Evolutionary conservation across 64 coral and sea anemone genomes (phyloP).

Genomic region (Acropora tenuis): DNA sequence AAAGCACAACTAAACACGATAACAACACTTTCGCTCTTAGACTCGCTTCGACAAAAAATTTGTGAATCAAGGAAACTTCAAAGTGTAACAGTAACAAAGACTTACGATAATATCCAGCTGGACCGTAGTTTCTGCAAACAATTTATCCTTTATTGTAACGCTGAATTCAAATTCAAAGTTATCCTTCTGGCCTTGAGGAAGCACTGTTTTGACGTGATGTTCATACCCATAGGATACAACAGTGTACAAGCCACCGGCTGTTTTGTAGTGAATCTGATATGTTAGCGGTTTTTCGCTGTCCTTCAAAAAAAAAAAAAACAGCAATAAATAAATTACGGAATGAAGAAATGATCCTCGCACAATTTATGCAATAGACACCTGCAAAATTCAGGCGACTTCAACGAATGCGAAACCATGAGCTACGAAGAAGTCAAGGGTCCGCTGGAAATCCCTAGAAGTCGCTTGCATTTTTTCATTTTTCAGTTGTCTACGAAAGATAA

Average conservation of each 20-base stretch:
- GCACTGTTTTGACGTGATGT: constrained; percentile 19
- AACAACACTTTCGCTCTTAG: too few relatives aligned
- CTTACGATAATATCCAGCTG: constrained; percentile 27
- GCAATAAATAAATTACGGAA: too few relatives aligned
- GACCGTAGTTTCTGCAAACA: constrained; percentile 34
- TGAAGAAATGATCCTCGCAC: too few relatives aligned
- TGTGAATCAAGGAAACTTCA: too few relatives aligned
- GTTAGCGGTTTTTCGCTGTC: constrained; percentile 62
- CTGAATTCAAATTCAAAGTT: constrained; percentile 25
- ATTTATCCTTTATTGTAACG: constrained; percentile 45
- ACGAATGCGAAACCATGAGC: too few relatives aligned
- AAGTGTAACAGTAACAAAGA: constrained; percentile 8
- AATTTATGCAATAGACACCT: too few relatives aligned
- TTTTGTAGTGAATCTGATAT: constrained; percentile 79
- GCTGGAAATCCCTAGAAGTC: not conserved
- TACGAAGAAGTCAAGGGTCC: not conserved
- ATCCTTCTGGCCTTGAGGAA: constrained; percentile 64
- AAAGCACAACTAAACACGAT: too few relatives aligned
- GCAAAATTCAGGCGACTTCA: too few relatives aligned
- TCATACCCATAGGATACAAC: constrained; percentile 69
- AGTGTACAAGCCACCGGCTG: constrained; percentile 59
- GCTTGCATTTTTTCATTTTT: too few relatives aligned
- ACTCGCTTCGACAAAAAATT: too few relatives aligned
- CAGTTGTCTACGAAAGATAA: too few relatives aligned
- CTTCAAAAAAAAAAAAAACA: not conserved